Conservation (phyloP, 2,113 vertebrate species). For the Bubo bubo region DNA sequence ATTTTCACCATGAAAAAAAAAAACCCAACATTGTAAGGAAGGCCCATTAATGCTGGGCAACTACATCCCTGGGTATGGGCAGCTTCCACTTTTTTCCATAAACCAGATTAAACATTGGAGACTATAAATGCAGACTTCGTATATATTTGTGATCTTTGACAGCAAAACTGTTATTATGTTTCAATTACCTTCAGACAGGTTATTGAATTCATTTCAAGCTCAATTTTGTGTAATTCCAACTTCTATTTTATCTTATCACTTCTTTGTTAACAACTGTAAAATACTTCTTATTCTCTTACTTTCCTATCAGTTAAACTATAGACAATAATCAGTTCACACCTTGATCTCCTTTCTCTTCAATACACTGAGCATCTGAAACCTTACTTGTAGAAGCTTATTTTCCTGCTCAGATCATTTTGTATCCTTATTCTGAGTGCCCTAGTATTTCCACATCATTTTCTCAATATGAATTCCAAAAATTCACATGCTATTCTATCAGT, state of each 20-base stretch:
- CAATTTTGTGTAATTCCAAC: not conserved
- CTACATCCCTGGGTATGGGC: rapidly evolving
- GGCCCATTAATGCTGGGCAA: not conserved
- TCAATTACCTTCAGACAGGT: not conserved
- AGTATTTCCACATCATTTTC: not conserved
- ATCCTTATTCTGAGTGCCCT: not conserved
- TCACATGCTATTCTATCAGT: not conserved
- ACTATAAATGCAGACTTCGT: not conserved
- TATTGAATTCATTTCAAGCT: not conserved
- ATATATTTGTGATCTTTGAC: not conserved
- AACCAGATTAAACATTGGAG: not conserved
- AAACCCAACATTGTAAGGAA: not conserved
- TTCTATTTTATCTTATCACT: not conserved
- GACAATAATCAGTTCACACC: not conserved
- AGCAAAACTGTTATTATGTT: not conserved
- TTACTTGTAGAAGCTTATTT: not conserved
- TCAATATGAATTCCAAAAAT: not conserved
- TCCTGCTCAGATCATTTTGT: not conserved
- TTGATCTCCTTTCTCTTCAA: not conserved
- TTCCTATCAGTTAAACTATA: not conserved
- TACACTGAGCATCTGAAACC: not conserved
- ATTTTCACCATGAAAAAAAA: not conserved
- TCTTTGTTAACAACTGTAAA: not conserved
- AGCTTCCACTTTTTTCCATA: not conserved
- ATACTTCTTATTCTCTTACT: not conserved